Evolutionary conservation across 2,888 invertebrate species (phyloP).

Genomic region (Andrena hattorfiana): DNA sequence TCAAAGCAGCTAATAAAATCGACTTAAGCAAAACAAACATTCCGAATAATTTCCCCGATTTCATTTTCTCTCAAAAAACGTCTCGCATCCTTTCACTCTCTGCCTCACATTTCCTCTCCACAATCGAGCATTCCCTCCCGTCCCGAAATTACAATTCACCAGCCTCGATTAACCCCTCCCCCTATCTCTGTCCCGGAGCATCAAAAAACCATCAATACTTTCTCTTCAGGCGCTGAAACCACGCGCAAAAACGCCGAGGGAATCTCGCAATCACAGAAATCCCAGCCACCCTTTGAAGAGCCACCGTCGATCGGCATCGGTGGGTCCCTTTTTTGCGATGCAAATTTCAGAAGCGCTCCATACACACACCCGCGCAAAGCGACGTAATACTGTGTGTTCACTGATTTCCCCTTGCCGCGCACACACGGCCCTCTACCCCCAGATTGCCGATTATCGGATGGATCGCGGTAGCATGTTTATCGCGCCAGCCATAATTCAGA

Average conservation of each 20-base stretch:
- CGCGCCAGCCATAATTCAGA: conserved; percentile 58
- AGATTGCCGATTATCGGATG: conserved; percentile 59
- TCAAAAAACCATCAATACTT: too few species aligned
- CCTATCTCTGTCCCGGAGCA: too few species aligned
- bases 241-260: neutral
- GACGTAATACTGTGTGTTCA: conserved; percentile 22
- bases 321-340: conserved; percentile 9
- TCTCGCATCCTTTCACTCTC: too few species aligned
- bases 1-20: too few species aligned
- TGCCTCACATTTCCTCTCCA: too few species aligned
- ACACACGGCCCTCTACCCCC: neutral
- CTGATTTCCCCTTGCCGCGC: conserved; percentile 25
- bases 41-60: too few species aligned
- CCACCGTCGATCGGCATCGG: neutral
- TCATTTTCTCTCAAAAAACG: too few species aligned
- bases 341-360: conserved; percentile 19
- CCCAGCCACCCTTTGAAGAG: conserved; percentile 5
- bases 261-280: conserved; percentile 8
- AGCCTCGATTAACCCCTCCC: too few species aligned
- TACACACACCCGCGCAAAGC: neutral
- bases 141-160: too few species aligned
- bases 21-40: too few species aligned
- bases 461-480: conserved; percentile 62
- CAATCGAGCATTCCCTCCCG: too few species aligned
- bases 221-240: too few species aligned